Conservation (phyloP, 92 coral and sea anemone species). For the Meandrina meandrites region DNA sequence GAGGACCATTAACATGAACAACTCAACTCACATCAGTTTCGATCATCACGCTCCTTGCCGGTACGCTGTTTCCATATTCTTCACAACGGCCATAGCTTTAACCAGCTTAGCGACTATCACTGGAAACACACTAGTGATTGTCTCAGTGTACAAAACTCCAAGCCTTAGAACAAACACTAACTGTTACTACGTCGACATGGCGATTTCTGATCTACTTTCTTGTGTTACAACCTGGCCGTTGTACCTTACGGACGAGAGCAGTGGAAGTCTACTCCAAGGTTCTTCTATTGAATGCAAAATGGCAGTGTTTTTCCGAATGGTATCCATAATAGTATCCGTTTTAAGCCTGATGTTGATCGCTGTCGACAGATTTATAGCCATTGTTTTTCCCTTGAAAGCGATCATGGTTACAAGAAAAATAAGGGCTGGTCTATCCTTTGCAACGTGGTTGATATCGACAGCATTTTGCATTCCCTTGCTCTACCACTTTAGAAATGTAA, state of each 20-base stretch:
- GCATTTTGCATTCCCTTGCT: neutral
- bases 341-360: conserved; percentile 12
- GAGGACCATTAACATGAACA: neutral
- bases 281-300: conserved; percentile 1
- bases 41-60: neutral
- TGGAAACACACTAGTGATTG: neutral
- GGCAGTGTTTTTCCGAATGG: neutral
- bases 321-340: neutral
- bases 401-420: neutral
- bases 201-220: conserved; percentile 6
- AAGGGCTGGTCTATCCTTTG: neutral
- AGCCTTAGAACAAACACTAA: no score
- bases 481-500: neutral
- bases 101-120: neutral
- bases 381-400: neutral
- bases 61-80: neutral
- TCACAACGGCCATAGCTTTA: neutral
- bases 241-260: neutral
- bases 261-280: conserved; percentile 4
- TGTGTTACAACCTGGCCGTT: neutral
- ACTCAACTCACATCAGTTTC: neutral
- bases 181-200: conserved; percentile 8
- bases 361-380: conserved; percentile 19
- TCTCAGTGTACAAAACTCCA: neutral
- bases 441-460: neutral